A percentile compares a stretch with the other conserved stretches of the same genome.
Conservation (phyloP, 2,797 vertebrate species). For the Ptychadena robeensis region DNA sequence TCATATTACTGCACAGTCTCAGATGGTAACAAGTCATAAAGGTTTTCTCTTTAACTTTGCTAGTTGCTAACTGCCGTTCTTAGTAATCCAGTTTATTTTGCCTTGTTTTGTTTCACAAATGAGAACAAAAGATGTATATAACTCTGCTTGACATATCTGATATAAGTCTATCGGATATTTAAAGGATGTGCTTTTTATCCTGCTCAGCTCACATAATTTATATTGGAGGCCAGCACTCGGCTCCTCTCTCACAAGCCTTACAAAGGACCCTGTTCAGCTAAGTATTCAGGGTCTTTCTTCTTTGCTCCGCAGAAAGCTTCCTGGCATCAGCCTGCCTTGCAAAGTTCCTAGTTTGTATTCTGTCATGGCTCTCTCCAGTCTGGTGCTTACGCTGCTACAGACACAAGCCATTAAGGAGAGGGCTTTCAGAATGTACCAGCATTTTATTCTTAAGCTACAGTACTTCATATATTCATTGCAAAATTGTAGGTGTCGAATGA, state of each 20-base stretch:
- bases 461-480: constrained; percentile 59
- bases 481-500: constrained; percentile 58
- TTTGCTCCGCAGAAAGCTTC: constrained; percentile 53
- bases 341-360: constrained; percentile 59
- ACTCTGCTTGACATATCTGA: constrained; percentile 27
- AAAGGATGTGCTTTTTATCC: constrained; percentile 42
- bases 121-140: not conserved
- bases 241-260: constrained; percentile 50
- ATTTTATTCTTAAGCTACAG: constrained; percentile 55
- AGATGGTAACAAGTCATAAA: too few species aligned
- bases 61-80: too few species aligned
- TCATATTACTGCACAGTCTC: too few species aligned
- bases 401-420: constrained; percentile 61
- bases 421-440: constrained; percentile 55
- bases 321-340: constrained; percentile 58
- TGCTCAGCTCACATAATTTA: constrained; percentile 51
- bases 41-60: too few species aligned
- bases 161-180: constrained; percentile 41
- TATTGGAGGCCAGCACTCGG: constrained; percentile 56
- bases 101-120: not conserved
- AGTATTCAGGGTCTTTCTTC: constrained; percentile 55
- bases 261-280: constrained; percentile 59
- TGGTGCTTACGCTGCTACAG: constrained; percentile 61
- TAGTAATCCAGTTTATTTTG: too few species aligned
- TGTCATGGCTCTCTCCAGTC: constrained; percentile 59